These are phyloP conservation scores for Athrips mouffetella DNA, from an alignment of 2,888 invertebrate genomes.

Conservation along the genomic window DNA sequence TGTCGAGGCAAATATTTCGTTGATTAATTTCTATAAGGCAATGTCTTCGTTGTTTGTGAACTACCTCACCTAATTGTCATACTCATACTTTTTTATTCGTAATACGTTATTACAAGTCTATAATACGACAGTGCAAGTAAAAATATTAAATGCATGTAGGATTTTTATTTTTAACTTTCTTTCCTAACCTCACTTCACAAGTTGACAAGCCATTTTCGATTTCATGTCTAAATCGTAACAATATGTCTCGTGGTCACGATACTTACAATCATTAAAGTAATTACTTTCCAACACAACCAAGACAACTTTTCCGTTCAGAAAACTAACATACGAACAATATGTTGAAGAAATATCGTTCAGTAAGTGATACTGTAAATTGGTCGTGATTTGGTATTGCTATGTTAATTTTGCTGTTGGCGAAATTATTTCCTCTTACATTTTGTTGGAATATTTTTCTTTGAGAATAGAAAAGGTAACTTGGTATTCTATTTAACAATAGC, in stretches of 20 bases:
- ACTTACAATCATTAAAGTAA: slow-evolving; percentile 63
- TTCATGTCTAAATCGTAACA: slow-evolving; percentile 71
- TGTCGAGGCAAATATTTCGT: too few relatives aligned
- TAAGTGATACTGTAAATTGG: slow-evolving; percentile 35
- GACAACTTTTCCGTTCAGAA: slow-evolving; percentile 34
- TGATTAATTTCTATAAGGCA: too few relatives aligned
- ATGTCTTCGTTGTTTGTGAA: too few relatives aligned
- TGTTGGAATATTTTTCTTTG: slow-evolving; percentile 8
- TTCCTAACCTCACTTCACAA: slow-evolving; percentile 7
- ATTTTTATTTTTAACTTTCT: neutral
- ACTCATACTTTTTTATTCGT: too few relatives aligned
- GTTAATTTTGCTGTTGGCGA: slow-evolving; percentile 28
- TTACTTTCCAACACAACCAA: slow-evolving; percentile 52
- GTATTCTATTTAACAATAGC: slow-evolving; percentile 61
- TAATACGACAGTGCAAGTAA: too few relatives aligned
- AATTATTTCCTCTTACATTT: slow-evolving; percentile 27
- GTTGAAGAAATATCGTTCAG: neutral
- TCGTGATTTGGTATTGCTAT: slow-evolving; percentile 13
- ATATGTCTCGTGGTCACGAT: slow-evolving; percentile 66
- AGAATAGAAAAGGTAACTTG: slow-evolving; percentile 35
- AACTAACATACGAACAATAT: neutral
- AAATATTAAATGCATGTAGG: too few relatives aligned
- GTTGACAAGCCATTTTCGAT: slow-evolving; percentile 60
- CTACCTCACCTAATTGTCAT: too few relatives aligned
- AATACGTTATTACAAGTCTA: too few relatives aligned